These are phyloP conservation scores for Hypomecis atomaria DNA, from an alignment of 2,888 invertebrate species.

Conservation along the genomic window DNA sequence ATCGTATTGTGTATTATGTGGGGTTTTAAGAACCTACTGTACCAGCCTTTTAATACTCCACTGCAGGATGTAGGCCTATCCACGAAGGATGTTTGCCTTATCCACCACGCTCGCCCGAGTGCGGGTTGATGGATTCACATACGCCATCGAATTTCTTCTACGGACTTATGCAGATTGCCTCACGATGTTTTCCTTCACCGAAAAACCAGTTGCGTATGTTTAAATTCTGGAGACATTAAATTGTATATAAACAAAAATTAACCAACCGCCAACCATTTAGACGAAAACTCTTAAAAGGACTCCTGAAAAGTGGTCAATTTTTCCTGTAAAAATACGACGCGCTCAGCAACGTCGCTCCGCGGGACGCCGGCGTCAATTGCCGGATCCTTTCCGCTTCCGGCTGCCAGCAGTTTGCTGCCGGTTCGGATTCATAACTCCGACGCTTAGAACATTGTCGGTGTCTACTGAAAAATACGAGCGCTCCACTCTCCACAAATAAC, in stretches of 20 bases:
- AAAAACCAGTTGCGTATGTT: too few species aligned
- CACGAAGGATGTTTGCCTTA: too few species aligned
- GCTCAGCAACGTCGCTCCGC: conserved; percentile 60
- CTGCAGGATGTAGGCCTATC: too few species aligned
- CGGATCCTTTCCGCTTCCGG: conserved; percentile 80
- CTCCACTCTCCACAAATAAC: conserved; percentile 54
- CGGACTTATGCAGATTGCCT: too few species aligned
- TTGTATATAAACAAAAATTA: background rate
- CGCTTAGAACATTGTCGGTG: conserved; percentile 66
- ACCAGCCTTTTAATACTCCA: too few species aligned
- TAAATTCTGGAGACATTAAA: too few species aligned
- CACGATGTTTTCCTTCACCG: too few species aligned
- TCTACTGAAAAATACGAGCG: conserved; percentile 66
- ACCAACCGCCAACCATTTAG: background rate
- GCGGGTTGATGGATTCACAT: too few species aligned
- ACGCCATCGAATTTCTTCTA: too few species aligned
- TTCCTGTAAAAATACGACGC: conserved; percentile 54
- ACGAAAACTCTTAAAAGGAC: conserved; percentile 37
- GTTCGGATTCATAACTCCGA: conserved; percentile 68
- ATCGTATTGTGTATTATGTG: too few species aligned
- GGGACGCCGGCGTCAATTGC: conserved; percentile 75
- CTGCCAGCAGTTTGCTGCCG: conserved; percentile 64
- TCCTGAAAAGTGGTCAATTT: conserved; percentile 57
- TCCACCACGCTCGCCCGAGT: too few species aligned
- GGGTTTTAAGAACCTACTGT: too few species aligned